Base-by-base conservation (phyloP, 2,888 invertebrate genomes). In the Eupithecia inturbata region DNA sequence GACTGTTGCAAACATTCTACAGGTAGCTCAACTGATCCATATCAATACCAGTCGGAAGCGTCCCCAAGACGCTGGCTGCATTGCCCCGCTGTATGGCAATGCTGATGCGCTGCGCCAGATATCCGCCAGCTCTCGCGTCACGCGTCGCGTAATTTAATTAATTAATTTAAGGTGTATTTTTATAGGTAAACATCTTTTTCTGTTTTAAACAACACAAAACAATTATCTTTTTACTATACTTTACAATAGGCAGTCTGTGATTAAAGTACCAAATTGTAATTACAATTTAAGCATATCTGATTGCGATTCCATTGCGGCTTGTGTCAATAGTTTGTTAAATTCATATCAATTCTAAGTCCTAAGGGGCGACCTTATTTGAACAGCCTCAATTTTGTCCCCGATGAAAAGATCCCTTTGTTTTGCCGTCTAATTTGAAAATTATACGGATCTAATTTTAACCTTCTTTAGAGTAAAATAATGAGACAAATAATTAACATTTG, bases 301-400 rank as follows among this genome's bases (percentile, higher is more conserved):
- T 66, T 66, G 22, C 36, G 39, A 36, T 26, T 66, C 12, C 22
- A 66, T 66, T 66, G 39, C 16, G 39, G 39, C 39, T 66, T 66
- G 36, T 64, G 22, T 33, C 33, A 36, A 66, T 66, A 66, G 66
- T 66, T 39, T 66, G 39, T 36, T 7, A 66, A 66, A 66, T 66
- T 66, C 14, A 22, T 39, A 41, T 66, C 39, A 66, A 36, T 39
- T 39, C 36, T 22, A 66, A 66, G 66, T 66, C 36, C 64, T 41
- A 39, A 26, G 39, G 66, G 66, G 39, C 39, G 66, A 66, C 66
- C 22, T 66, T 39, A 36, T 66, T 66, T 33, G 16, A 66, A 22
- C n/a, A 26, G 14, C 22, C 26, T 64, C 36, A n/a, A 66, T 66
- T 66, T 66, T 36, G 66, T 39, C 26, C 39, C 66, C 22, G 14